Conservation (phyloP, 1,140 invertebrate species). For the Pseudomyrmex concolor region DNA sequence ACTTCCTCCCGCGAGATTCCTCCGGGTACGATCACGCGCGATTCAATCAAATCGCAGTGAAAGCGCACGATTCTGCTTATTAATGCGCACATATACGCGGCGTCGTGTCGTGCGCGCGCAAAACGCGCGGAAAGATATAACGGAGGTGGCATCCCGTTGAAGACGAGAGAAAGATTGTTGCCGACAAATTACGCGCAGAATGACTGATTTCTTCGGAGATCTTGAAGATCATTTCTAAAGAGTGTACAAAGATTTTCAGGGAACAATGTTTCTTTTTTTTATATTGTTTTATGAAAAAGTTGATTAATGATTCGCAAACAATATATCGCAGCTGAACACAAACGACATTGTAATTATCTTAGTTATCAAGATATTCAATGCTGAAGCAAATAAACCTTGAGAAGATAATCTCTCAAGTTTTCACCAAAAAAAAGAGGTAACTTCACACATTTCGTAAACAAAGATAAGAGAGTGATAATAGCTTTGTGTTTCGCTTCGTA, state of each 20-base stretch:
- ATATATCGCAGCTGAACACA: no score
- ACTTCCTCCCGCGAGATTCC: conserved; percentile 54
- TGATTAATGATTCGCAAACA: not conserved
- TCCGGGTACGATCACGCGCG: conserved; percentile 45
- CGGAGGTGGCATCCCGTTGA: conserved; percentile 3
- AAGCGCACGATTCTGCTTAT: conserved; percentile 66
- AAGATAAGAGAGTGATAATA: not conserved
- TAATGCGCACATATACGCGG: conserved; percentile 39
- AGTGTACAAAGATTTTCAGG: conserved; percentile 22
- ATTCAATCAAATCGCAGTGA: conserved; percentile 64
- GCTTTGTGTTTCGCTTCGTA: not conserved
- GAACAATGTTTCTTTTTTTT: conserved; percentile 2
- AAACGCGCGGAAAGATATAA: conserved; percentile 7
- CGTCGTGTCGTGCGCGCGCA: not conserved
- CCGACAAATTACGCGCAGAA: conserved; percentile 32
- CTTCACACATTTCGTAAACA: not conserved
- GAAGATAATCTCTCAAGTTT: not conserved
- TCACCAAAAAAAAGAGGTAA: no score
- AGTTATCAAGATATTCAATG: not conserved
- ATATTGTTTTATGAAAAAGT: not conserved
- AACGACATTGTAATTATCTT: not conserved
- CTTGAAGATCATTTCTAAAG: not conserved
- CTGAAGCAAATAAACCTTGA: not conserved
- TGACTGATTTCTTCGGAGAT: conserved; percentile 46
- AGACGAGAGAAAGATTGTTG: conserved; percentile 56